These are phyloP conservation scores for Palythoa grandiflora DNA, from an alignment of 92 coral and sea anemone genomes.

Conservation along the genomic window DNA sequence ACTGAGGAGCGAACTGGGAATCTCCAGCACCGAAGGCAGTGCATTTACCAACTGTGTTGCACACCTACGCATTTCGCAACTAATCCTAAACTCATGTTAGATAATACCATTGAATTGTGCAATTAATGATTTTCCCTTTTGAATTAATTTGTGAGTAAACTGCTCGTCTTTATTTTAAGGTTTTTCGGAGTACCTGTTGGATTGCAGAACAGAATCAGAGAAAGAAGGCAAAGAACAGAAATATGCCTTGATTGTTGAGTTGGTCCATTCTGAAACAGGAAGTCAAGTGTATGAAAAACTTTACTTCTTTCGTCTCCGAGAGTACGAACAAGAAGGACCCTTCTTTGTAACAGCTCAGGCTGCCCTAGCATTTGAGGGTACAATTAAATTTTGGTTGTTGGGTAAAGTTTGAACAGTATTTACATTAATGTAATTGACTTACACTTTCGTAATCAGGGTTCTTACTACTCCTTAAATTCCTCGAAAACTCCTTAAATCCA, in stretches of 20 bases:
- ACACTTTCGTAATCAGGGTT: too few species aligned
- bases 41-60: too few species aligned
- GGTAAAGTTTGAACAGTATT: too few species aligned
- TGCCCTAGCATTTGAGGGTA: slow-evolving; percentile 94
- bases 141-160: not conserved
- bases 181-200: slow-evolving; percentile 91
- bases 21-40: too few species aligned
- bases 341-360: slow-evolving; percentile 90
- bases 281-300: slow-evolving; percentile 88
- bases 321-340: slow-evolving; percentile 96
- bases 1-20: too few species aligned
- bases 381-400: slow-evolving; percentile 49
- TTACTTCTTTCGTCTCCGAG: slow-evolving; percentile 82
- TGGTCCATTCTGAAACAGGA: slow-evolving; percentile 74
- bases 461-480: too few species aligned
- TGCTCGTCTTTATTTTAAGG: slow-evolving; percentile 48
- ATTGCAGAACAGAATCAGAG: slow-evolving; percentile 91
- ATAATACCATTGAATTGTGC: too few species aligned
- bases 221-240: slow-evolving; percentile 90
- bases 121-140: too few species aligned
- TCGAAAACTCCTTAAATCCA: too few species aligned
- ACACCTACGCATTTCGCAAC: too few species aligned
- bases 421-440: too few species aligned
- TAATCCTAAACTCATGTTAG: too few species aligned
- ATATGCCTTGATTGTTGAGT: slow-evolving; percentile 84